phyloP scores from a whole-genome alignment of 2,797 vertebrate genomes.

The Gallinago solitaria region DNA sequence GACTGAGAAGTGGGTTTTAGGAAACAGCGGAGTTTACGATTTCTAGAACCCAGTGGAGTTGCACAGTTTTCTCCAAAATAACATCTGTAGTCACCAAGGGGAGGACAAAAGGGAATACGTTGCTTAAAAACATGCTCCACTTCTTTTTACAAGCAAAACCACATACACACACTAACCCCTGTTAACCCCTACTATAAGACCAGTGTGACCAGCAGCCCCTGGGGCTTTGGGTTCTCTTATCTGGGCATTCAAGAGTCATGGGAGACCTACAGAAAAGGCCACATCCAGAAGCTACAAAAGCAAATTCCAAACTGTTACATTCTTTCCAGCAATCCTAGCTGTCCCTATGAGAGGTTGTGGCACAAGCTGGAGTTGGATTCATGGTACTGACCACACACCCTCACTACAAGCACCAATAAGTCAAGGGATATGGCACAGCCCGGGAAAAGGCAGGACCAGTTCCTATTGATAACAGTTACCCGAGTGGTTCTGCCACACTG shows the following conservation, averaged over 20 bases:
- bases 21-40: background rate
- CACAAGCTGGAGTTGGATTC: background rate
- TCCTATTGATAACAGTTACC: background rate
- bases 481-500: background rate
- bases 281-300: background rate
- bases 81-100: conserved; percentile 1
- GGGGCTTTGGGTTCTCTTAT: background rate
- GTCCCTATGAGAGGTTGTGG: background rate
- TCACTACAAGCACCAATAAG: background rate
- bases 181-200: background rate
- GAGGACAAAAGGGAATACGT: conserved; percentile 4
- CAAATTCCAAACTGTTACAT: background rate
- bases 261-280: background rate
- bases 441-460: background rate
- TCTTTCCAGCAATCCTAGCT: background rate
- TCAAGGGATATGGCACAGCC: background rate
- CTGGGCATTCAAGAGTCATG: background rate
- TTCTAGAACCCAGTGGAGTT: conserved; percentile 16
- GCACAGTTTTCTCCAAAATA: conserved; percentile 42
- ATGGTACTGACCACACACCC: rapidly evolving
- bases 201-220: background rate
- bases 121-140: conserved; percentile 59
- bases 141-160: conserved; percentile 24
- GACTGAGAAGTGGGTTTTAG: background rate
- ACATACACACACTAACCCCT: background rate